phyloP scores from a whole-genome alignment of 2,113 vertebrate species.

The Oxyruncus cristatus region DNA sequence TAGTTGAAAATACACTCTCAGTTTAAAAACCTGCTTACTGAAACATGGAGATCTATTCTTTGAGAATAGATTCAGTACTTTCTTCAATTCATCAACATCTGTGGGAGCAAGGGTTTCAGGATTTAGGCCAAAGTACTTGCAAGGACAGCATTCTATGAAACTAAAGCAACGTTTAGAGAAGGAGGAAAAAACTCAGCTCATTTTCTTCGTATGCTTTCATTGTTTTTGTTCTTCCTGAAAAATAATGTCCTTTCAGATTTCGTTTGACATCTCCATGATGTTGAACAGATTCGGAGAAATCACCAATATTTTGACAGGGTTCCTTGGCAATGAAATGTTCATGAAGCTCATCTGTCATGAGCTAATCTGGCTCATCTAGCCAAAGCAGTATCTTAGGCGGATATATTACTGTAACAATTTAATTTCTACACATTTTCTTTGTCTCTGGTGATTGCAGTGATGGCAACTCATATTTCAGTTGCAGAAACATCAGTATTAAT shows the following conservation, averaged over 20 bases:
- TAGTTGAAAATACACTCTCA: background rate
- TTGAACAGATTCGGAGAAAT: slow-evolving; percentile 75
- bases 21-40: background rate
- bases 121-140: background rate
- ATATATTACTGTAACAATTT: slow-evolving; percentile 59
- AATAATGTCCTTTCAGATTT: slow-evolving; percentile 74
- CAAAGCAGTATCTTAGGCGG: slow-evolving; percentile 67
- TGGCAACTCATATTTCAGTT: slow-evolving; percentile 34
- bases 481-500: background rate
- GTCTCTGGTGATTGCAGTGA: slow-evolving; percentile 47
- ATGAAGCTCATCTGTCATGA: slow-evolving; percentile 75
- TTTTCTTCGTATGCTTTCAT: slow-evolving; percentile 52
- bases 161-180: background rate
- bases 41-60: background rate
- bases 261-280: slow-evolving; percentile 71
- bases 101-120: background rate
- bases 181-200: slow-evolving; percentile 13
- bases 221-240: slow-evolving; percentile 70
- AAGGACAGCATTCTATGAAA: slow-evolving; percentile 16
- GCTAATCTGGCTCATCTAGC: slow-evolving; percentile 71
- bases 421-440: slow-evolving; percentile 62
- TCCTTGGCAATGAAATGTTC: slow-evolving; percentile 75
- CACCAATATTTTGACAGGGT: slow-evolving; percentile 76
- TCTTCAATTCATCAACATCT: background rate
- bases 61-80: background rate